These are phyloP conservation scores for Heteractis magnifica DNA, from an alignment of 92 coral and sea anemone genomes.

Conservation along the genomic window DNA sequence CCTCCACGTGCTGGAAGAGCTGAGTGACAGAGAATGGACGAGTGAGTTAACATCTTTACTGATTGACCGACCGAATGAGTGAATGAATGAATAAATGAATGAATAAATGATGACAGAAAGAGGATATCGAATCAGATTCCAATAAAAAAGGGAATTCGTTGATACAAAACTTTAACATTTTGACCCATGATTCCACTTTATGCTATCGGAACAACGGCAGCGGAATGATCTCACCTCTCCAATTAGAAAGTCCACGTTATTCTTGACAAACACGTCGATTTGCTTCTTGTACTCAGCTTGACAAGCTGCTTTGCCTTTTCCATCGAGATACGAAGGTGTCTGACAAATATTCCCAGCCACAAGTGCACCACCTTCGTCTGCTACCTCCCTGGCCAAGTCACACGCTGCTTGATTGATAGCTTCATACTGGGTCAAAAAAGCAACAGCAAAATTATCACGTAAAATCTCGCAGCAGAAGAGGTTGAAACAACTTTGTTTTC, in stretches of 20 bases:
- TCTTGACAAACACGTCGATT: conserved; percentile 53
- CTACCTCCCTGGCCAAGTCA: conserved; percentile 51
- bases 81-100: too few relatives aligned
- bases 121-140: too few relatives aligned
- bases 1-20: neutral
- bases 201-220: too few relatives aligned
- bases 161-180: neutral
- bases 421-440: conserved; percentile 18
- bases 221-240: conserved; percentile 43
- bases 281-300: conserved; percentile 53
- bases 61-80: too few relatives aligned
- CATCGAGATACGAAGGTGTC: conserved; percentile 51
- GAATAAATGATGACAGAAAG: too few relatives aligned
- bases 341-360: conserved; percentile 52
- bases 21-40: neutral
- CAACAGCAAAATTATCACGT: too few relatives aligned
- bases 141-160: neutral
- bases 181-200: too few relatives aligned
- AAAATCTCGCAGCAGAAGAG: too few relatives aligned
- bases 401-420: conserved; percentile 61
- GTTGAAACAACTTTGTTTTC: too few relatives aligned
- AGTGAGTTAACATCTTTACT: too few relatives aligned
- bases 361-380: conserved; percentile 46
- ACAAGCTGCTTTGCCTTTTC: conserved; percentile 43
- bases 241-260: conserved; percentile 56